A percentile compares a stretch with the other conserved stretches of the same genome.
These are phyloP conservation scores for Drosophila mimetica DNA, from an alignment of 2,888 invertebrate species.

Conservation along the genomic window DNA sequence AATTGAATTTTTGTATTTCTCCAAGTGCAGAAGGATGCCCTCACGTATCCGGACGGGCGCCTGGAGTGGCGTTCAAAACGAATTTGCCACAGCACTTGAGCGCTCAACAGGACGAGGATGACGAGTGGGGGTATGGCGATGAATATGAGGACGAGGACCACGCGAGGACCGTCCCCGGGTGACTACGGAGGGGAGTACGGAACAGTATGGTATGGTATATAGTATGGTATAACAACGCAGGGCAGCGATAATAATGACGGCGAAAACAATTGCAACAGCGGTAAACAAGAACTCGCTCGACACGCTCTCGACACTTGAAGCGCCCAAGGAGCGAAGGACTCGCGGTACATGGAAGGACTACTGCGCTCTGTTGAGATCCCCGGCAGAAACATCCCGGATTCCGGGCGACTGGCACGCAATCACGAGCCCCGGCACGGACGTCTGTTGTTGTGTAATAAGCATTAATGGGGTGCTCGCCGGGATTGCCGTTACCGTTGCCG, in stretches of 20 bases:
- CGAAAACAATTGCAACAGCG: slow-evolving; percentile 78
- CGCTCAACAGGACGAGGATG: slow-evolving; percentile 65
- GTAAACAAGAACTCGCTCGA: slow-evolving; percentile 79
- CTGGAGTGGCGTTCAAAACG: slow-evolving; percentile 78
- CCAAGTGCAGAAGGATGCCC: slow-evolving; percentile 33
- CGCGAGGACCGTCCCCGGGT: slow-evolving; percentile 22
- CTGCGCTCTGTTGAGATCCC: slow-evolving; percentile 6
- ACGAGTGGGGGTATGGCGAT: slow-evolving; percentile 16
- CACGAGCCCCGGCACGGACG: slow-evolving; percentile 54
- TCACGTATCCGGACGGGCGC: slow-evolving; percentile 53
- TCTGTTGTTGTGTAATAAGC: slow-evolving; percentile 76
- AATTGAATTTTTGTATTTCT: background rate
- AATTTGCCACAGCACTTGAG: slow-evolving; percentile 81
- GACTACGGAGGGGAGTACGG: slow-evolving; percentile 55
- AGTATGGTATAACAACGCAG: slow-evolving; percentile 38
- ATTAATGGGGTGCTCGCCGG: slow-evolving; percentile 71
- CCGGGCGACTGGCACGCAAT: slow-evolving; percentile 66
- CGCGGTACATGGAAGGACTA: slow-evolving; percentile 14
- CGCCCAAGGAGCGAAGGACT: slow-evolving; percentile 27
- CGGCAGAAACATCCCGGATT: slow-evolving; percentile 19
- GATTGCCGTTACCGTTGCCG: slow-evolving; percentile 47
- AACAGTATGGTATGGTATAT: slow-evolving; percentile 48
- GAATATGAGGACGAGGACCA: slow-evolving; percentile 28
- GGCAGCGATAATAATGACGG: slow-evolving; percentile 74
- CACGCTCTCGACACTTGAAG: slow-evolving; percentile 76